These are phyloP conservation scores for Centropus unirufus DNA, from an alignment of 2,113 vertebrate species.

Conservation along the genomic window DNA sequence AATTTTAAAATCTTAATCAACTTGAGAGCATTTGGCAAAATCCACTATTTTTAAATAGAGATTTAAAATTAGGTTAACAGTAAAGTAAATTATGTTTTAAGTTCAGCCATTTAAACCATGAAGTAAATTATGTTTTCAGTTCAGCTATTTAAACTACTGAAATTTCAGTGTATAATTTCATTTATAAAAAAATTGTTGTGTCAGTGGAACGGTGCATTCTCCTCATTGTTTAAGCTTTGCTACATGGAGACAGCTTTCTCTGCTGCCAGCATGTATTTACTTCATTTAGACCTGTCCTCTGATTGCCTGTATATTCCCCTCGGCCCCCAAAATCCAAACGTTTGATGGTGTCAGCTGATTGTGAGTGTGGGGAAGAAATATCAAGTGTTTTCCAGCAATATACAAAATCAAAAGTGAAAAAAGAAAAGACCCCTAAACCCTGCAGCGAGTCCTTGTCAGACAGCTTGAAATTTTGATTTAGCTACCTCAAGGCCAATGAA, in stretches of 20 bases:
- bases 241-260: background rate
- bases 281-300: background rate
- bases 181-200: background rate
- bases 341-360: background rate
- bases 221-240: slow-evolving; percentile 10
- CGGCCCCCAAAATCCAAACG: background rate
- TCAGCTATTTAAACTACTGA: background rate
- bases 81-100: background rate
- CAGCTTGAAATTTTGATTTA: slow-evolving; percentile 81
- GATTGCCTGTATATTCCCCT: background rate
- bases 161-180: background rate
- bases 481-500: slow-evolving; percentile 40
- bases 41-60: background rate
- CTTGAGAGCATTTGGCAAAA: background rate
- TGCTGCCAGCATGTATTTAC: background rate
- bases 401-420: background rate
- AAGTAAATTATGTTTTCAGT: background rate
- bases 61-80: background rate
- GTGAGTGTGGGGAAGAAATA: background rate
- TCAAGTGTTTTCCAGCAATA: background rate
- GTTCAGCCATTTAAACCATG: background rate
- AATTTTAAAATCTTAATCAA: background rate
- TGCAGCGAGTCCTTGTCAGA: slow-evolving; percentile 89
- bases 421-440: background rate
- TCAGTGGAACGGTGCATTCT: background rate